phyloP scores from a whole-genome alignment of 2,888 invertebrate species.

The Parnassius apollo region DNA sequence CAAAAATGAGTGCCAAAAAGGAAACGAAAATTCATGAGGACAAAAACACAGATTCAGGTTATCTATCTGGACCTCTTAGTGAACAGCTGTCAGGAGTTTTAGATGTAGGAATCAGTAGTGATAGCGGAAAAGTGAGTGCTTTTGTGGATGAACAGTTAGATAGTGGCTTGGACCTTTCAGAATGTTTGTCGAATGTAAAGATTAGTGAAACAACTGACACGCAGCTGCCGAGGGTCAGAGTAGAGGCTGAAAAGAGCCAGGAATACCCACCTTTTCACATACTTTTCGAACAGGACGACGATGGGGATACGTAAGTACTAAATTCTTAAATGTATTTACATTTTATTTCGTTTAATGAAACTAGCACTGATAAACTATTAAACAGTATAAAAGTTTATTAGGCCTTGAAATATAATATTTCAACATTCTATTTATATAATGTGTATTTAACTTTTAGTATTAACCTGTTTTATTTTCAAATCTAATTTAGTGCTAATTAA shows the following conservation, averaged over 20 bases:
- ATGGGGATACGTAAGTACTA: constrained; percentile 92
- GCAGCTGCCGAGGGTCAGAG: constrained; percentile 37
- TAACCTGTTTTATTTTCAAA: too few species aligned
- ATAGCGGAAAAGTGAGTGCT: constrained; percentile 34
- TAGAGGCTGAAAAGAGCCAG: constrained; percentile 33
- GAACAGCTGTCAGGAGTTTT: constrained; percentile 38
- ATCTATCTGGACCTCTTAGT: constrained; percentile 54
- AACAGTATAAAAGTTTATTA: not conserved
- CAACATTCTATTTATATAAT: constrained; percentile 10
- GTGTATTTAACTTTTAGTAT: not conserved
- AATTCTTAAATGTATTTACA: not conserved
- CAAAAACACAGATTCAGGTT: constrained; percentile 63
- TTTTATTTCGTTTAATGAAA: not conserved
- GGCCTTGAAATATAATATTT: constrained; percentile 21
- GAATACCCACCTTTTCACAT: constrained; percentile 80
- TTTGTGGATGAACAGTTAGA: constrained; percentile 64
- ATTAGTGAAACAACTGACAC: constrained; percentile 40
- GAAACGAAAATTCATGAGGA: constrained; percentile 60
- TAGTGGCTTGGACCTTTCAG: constrained; percentile 82
- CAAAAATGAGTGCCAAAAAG: constrained; percentile 71
- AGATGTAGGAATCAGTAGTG: constrained; percentile 44
- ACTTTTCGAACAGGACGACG: constrained; percentile 89
- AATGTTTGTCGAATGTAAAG: constrained; percentile 82
- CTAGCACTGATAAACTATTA: not conserved
- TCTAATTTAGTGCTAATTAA: too few species aligned